phyloP scores from a whole-genome alignment of 2,113 vertebrate species.

The Megaptera novaeangliae region DNA sequence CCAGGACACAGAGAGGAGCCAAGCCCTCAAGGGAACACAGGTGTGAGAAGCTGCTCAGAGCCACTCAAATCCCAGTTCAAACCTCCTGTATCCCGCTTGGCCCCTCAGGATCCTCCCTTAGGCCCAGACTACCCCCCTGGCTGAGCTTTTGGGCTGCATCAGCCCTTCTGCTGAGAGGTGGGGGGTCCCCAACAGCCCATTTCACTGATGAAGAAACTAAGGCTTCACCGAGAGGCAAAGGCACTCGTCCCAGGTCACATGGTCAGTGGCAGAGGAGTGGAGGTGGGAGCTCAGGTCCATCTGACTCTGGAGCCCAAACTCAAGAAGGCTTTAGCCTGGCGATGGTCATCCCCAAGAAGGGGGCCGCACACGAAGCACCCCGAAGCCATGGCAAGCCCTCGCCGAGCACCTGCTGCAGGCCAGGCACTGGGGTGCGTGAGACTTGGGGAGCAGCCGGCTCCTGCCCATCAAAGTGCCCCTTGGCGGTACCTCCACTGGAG shows the following conservation, averaged over 20 bases:
- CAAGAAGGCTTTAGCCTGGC: not conserved
- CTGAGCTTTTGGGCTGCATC: not conserved
- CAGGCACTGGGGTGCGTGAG: not conserved
- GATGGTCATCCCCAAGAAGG: not conserved
- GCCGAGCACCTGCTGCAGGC: not conserved
- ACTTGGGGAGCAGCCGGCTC: too few species aligned
- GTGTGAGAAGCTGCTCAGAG: not conserved
- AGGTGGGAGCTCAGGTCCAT: not conserved
- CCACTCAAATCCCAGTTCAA: not conserved
- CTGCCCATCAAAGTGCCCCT: not conserved
- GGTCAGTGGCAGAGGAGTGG: not conserved
- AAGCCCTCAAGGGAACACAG: not conserved
- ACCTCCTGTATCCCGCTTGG: not conserved
- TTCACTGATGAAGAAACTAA: not conserved
- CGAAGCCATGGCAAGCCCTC: accelerated
- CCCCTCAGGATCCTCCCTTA: not conserved
- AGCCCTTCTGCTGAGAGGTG: not conserved
- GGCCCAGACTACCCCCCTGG: accelerated
- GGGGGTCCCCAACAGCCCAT: not conserved
- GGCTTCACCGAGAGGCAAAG: not conserved
- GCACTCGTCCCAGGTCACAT: accelerated
- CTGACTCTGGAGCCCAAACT: accelerated
- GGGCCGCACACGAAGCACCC: accelerated
- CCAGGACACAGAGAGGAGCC: not conserved
- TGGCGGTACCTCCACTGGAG: not conserved